Conservation (phyloP, 1,140 invertebrate genomes). For the Brachionus paranguensis region DNA sequence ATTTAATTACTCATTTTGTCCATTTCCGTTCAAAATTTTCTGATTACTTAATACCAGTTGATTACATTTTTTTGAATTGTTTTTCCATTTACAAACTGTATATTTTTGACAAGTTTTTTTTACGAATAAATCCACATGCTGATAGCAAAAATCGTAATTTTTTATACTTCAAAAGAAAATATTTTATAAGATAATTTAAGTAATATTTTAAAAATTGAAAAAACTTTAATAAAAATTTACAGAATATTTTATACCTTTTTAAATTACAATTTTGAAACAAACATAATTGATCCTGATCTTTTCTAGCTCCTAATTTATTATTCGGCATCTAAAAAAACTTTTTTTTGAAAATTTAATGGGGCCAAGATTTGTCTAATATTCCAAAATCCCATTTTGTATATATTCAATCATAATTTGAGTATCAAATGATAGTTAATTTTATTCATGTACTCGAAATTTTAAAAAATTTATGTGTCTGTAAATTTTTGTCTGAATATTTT, state of each 20-base stretch:
- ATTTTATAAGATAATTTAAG: neutral
- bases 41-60: neutral
- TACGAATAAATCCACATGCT: conserved; percentile 1
- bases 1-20: neutral
- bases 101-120: conserved; percentile 12
- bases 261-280: neutral
- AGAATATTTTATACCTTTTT: neutral
- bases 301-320: neutral
- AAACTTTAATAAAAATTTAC: neutral
- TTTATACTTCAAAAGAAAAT: neutral
- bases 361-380: too few relatives aligned
- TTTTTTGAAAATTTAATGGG: too few relatives aligned
- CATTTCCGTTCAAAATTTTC: neutral
- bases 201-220: neutral
- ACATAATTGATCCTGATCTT: neutral
- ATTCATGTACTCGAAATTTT: too few relatives aligned
- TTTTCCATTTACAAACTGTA: neutral
- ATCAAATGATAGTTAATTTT: too few relatives aligned
- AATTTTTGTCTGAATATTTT: too few relatives aligned
- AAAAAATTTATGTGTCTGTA: too few relatives aligned
- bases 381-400: too few relatives aligned
- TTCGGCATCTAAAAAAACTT: neutral
- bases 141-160: conserved; percentile 8
- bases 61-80: neutral
- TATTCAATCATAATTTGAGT: too few relatives aligned